A percentile compares a stretch with the other conserved stretches of the same genome.
Evolutionary conservation across 2,888 invertebrate species (phyloP).

Genomic region (Dione vanillae): DNA sequence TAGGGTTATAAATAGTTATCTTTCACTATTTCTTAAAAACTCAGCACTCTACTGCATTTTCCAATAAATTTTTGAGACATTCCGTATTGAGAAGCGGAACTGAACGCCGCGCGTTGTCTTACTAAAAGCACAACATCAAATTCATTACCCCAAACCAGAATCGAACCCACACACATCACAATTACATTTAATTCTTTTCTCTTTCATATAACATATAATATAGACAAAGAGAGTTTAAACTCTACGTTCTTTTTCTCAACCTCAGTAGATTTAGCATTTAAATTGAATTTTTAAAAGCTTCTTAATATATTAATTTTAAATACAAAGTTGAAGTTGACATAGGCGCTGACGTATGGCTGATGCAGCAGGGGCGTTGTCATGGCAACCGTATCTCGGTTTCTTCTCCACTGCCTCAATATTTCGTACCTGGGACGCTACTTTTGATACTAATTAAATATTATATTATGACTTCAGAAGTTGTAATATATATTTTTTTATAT

Average conservation of each 20-base stretch:
- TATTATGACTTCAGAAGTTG: not conserved
- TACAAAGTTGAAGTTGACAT: conserved; percentile 24
- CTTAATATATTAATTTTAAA: conserved; percentile 14
- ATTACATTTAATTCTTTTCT: too few relatives aligned
- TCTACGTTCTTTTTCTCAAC: not conserved
- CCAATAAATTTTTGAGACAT: too few relatives aligned
- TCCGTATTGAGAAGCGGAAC: too few relatives aligned
- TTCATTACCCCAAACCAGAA: too few relatives aligned
- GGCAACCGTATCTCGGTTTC: conserved; percentile 72
- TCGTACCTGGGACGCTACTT: conserved; percentile 50
- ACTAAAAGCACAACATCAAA: too few relatives aligned
- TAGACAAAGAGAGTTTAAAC: not conserved
- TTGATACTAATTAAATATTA: not conserved
- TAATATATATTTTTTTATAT: too few relatives aligned
- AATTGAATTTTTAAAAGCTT: conserved; percentile 13
- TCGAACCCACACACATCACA: too few relatives aligned
- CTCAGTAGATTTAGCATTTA: not conserved
- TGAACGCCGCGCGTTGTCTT: too few relatives aligned
- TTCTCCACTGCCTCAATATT: conserved; percentile 68
- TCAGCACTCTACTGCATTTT: too few relatives aligned
- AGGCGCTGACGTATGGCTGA: conserved; percentile 26
- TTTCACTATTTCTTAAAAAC: too few relatives aligned
- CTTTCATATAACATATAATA: not conserved
- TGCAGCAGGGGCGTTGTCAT: conserved; percentile 56
- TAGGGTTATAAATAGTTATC: too few relatives aligned